Base-by-base conservation (phyloP, 2,797 vertebrate genomes). In the Allobates femoralis region DNA sequence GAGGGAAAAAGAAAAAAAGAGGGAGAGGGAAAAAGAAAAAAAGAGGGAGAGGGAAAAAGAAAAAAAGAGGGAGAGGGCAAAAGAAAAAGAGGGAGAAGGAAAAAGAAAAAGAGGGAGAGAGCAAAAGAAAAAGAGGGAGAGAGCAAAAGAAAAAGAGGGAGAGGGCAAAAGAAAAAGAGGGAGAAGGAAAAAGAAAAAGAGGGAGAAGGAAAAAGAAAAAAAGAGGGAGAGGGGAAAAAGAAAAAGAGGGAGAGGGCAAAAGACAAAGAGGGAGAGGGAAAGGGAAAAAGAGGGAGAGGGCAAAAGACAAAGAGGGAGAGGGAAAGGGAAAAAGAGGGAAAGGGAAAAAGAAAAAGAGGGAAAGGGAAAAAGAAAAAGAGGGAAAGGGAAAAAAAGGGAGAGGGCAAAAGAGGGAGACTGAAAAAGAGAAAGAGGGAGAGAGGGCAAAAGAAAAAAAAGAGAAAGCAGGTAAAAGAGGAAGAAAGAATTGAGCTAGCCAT, bases 191-290 rank as follows among this genome's bases (percentile, higher is more conserved):
- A n/a, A 23, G 12, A 26, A 10, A 7, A 10, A 26, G 12, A 8
- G 10, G 12, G 28, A 0, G 11, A 10, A 26, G 58, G 11, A 6
- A 26, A 2, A 0, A 26, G 12, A 2, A 26, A 10, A 60, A 10
- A 60, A 60, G 3, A 2, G 12, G 11, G 26, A 26, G 6, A 11
- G 23, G 2, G 15, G 4, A 64, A 8, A n/a, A n/a, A 12, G 3
- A n/a, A 8, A 60, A 26, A n/a, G 23, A 5, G 56, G 23, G 23
- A n/a, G 1, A n/a, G 8, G 2, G 23, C n/a, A 3, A 60, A 3
- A 10, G 0, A n/a, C 0, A 26, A 10, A 26, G 8, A n/a, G 3
- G 3, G 21, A 26, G 6, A 60, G 0, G 12, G 0, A 12, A 0
- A 60, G 23, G 3, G 21, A 11, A 2, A 23, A 26, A 3, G 26